Percentiles rank a stretch among this genome's conserved stretches.
These are phyloP conservation scores for Hydriomena furcata DNA, from an alignment of 2,888 invertebrate genomes.

Conservation along the genomic window DNA sequence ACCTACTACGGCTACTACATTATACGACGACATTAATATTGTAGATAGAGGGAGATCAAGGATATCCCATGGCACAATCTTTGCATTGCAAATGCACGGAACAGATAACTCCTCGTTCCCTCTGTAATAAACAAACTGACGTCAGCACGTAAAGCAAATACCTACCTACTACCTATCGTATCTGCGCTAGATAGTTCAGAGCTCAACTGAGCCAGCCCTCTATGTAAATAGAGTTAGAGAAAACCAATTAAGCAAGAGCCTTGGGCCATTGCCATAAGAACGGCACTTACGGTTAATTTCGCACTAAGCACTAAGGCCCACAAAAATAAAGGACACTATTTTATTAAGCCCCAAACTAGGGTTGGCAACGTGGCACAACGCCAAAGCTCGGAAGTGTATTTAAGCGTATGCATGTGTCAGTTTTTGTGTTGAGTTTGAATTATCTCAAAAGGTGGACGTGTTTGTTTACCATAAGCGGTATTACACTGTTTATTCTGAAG, in stretches of 20 bases:
- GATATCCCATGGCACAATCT: too few relatives aligned
- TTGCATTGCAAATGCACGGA: constrained; percentile 7
- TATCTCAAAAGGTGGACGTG: not conserved
- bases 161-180: not conserved
- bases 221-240: constrained; percentile 33
- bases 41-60: too few relatives aligned
- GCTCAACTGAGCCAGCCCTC: constrained; percentile 14
- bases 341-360: constrained; percentile 33
- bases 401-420: not conserved
- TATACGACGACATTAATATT: too few relatives aligned
- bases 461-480: too few relatives aligned
- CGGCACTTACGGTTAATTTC: constrained; percentile 40
- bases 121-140: constrained; percentile 2
- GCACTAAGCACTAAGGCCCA: constrained; percentile 29
- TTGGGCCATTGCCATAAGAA: constrained; percentile 23
- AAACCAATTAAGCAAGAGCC: constrained; percentile 40
- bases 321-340: constrained; percentile 40
- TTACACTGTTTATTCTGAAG: too few relatives aligned
- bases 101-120: not conserved
- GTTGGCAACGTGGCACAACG: constrained; percentile 26
- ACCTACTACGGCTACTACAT: too few relatives aligned
- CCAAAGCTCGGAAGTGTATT: constrained; percentile 2
- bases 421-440: not conserved
- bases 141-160: constrained; percentile 5
- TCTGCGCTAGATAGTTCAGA: not conserved